Conservation (phyloP, 2,797 vertebrate species). For the Rhinella marina region DNA sequence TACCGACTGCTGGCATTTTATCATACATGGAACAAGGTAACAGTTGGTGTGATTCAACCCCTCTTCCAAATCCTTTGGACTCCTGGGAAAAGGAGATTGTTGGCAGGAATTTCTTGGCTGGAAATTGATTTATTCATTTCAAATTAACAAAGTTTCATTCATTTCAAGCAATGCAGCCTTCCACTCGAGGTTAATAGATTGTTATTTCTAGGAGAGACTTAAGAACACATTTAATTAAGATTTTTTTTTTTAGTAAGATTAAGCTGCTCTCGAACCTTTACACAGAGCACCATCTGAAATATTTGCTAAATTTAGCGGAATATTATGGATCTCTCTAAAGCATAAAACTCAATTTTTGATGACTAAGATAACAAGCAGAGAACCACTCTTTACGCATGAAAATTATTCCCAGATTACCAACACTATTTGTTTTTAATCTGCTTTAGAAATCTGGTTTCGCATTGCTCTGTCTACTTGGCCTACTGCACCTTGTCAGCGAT, state of each 20-base stretch:
- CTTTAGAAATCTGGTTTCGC: not conserved
- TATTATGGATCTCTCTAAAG: not conserved
- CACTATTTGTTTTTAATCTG: not conserved
- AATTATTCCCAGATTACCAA: too few species aligned
- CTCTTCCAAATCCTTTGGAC: too few species aligned
- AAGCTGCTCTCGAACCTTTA: not conserved
- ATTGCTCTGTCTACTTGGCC: not conserved
- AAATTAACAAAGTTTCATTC: not conserved
- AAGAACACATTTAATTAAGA: not conserved
- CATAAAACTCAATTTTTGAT: not conserved
- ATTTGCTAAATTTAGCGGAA: slow-evolving; percentile 2
- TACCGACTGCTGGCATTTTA: not conserved
- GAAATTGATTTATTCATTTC: not conserved
- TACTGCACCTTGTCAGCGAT: slow-evolving; percentile 21
- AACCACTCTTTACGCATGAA: too few species aligned
- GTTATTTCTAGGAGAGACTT: not conserved
- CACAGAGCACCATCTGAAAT: not conserved
- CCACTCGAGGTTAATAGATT: not conserved
- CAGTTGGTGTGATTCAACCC: too few species aligned
- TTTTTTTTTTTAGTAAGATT: not conserved
- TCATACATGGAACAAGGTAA: not conserved
- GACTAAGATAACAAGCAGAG: not conserved
- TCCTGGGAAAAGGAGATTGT: not conserved
- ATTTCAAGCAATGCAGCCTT: not conserved
- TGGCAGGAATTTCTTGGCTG: not conserved